These are phyloP conservation scores for Drosophila lacicola DNA, from an alignment of 2,888 invertebrate genomes.

Conservation along the genomic window DNA sequence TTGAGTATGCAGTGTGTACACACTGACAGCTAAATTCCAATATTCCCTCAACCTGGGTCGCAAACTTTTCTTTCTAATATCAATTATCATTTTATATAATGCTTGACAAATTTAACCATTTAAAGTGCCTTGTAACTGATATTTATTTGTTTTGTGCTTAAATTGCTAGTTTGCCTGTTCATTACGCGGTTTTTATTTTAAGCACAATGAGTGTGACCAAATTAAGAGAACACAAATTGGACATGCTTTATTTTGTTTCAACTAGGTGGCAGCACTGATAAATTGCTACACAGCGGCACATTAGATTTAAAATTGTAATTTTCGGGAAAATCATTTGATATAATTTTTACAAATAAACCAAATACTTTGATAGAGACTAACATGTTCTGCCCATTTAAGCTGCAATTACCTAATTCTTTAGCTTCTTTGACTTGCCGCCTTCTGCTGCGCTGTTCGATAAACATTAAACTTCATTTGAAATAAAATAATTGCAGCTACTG, in stretches of 20 bases:
- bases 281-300: neutral
- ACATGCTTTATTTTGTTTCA: too few species aligned
- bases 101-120: neutral
- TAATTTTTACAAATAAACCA: too few species aligned
- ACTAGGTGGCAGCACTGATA: conserved; percentile 18
- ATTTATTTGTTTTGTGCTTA: neutral
- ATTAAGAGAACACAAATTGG: neutral
- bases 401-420: neutral
- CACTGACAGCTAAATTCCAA: neutral
- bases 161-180: neutral
- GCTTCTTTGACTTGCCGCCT: conserved; percentile 4
- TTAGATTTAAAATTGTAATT: neutral
- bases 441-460: conserved; percentile 13
- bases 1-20: conserved; percentile 12
- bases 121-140: too few species aligned
- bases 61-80: neutral
- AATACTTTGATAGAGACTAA: too few species aligned
- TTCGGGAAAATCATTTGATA: neutral
- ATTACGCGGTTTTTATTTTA: neutral
- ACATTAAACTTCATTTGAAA: conserved; percentile 34
- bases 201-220: conserved; percentile 25
- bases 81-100: too few species aligned
- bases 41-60: neutral
- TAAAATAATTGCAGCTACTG: conserved; percentile 56
- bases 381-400: neutral